Percentiles rank a stretch among this genome's conserved stretches.
Evolutionary conservation across 2,797 vertebrate species (phyloP).

Genomic region (Tenualosa thibaudeaui): DNA sequence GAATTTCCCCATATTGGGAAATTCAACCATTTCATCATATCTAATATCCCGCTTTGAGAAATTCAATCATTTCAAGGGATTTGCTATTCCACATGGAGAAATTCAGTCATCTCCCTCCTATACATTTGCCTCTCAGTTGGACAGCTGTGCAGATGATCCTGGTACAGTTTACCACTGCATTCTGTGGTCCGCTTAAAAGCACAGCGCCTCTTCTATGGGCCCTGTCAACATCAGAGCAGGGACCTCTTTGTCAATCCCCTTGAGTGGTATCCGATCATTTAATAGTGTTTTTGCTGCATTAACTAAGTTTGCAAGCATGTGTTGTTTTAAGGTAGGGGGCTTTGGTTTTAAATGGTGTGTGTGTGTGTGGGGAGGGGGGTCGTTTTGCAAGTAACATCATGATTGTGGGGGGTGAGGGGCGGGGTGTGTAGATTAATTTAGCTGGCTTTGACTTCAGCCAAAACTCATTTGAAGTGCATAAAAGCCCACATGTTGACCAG

Average conservation of each 20-base stretch:
- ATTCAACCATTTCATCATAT: no score
- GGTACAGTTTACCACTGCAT: not conserved
- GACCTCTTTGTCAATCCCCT: not conserved
- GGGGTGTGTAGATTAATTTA: no score
- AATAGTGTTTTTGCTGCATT: conserved; percentile 16
- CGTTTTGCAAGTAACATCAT: conserved; percentile 39
- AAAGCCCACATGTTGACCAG: conserved; percentile 24
- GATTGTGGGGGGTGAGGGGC: conserved; percentile 31
- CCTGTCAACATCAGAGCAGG: not conserved
- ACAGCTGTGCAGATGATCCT: not conserved
- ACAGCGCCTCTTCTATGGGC: no score
- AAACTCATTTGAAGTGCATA: conserved; percentile 32
- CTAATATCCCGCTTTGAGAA: not conserved
- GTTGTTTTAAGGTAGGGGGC: not conserved
- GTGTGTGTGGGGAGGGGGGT: not conserved
- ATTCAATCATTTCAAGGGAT: not conserved
- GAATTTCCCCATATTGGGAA: not conserved
- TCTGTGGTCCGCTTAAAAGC: not conserved
- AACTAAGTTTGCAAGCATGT: not conserved
- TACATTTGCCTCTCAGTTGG: not conserved
- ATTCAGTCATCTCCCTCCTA: not conserved
- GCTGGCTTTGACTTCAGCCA: conserved; percentile 24
- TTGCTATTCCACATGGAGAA: not conserved
- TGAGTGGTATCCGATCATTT: not conserved
- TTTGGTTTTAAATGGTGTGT: not conserved